phyloP scores from a whole-genome alignment of 1,140 invertebrate species.

The Penaeus indicus region DNA sequence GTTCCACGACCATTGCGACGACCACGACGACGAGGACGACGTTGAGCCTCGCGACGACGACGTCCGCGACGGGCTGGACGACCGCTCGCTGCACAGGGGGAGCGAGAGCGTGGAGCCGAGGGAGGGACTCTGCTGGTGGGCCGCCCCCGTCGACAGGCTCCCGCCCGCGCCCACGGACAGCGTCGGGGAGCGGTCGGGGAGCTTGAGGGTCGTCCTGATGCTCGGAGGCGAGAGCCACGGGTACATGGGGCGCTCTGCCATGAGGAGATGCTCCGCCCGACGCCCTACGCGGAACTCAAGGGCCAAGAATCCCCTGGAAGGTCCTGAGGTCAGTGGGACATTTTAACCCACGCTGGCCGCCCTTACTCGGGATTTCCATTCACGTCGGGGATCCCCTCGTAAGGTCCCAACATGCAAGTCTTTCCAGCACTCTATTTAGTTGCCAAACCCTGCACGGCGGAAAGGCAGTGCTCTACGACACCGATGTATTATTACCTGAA shows the following conservation, averaged over 20 bases:
- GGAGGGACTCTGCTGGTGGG: not conserved
- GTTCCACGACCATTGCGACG: conserved; percentile 58
- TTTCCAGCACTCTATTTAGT: too few species aligned
- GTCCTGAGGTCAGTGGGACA: too few species aligned
- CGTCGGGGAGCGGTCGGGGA: conserved; percentile 46
- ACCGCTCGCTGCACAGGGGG: conserved; percentile 50
- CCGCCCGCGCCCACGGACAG: conserved; percentile 45
- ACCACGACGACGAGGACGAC: conserved; percentile 55
- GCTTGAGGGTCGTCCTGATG: conserved; percentile 19
- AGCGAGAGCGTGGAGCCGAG: conserved; percentile 53
- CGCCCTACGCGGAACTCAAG: not conserved
- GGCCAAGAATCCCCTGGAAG: too few species aligned
- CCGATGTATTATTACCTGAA: too few species aligned
- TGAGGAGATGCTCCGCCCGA: conserved; percentile 26
- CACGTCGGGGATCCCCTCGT: too few species aligned
- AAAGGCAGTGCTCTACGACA: too few species aligned
- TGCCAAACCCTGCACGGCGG: too few species aligned
- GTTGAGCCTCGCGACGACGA: conserved; percentile 49
- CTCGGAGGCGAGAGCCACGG: conserved; percentile 55
- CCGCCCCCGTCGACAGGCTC: too few species aligned
- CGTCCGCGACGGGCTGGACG: conserved; percentile 35
- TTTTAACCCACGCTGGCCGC: too few species aligned
- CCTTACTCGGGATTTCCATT: too few species aligned
- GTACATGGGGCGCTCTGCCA: conserved; percentile 51
- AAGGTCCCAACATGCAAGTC: too few species aligned